Base-by-base conservation (phyloP, 2,113 vertebrate genomes). In the Pagrus major region DNA sequence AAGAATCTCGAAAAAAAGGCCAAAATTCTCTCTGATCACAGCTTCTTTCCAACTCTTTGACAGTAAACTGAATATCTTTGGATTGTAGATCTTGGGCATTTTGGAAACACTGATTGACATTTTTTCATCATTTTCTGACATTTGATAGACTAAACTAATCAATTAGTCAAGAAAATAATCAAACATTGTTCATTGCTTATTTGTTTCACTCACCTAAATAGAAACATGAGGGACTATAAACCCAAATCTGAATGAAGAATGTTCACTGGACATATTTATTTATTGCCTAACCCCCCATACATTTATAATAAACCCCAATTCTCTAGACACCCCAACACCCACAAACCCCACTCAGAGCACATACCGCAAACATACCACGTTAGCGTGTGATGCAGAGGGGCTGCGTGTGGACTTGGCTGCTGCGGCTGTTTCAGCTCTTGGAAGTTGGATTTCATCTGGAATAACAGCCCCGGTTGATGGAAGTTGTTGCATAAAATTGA, bases 401-500 rank as follows among this genome's bases (percentile, higher is more conserved):
- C 67, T 20, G 84, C 41, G 75, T 84, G 86, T 68, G 78, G 79
- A 90, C 71, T 85, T 88, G 86, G 80, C 85, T 71, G 52, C 59
- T 46, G 52, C 15, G 75, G 71, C 71, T 76, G 79, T 78, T 90
- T 83, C 81, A 77, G 84, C 85, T 81, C 85, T 81, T 85, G 76
- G 76, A 89, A 85, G 85, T 84, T 80, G 84, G 80, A 88, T 83
- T 88, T 90, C 86, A 83, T 86, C 84, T 87, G 81, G 73, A 88
- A 91, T 81, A 93, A 94, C 93, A 93, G 80, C 89, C 79, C 81
- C 49, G 70, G 79, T 76, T 76, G 81, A 89, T 90, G 73, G 75
- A 92, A 89, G 83, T 71, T 77, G 73, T 87, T 93, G 84, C 90
- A 89, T 93, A 93, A 94, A 94, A 91, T 85, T 83, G 88, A 91